Evolutionary conservation across 2,888 invertebrate species (phyloP).

Genomic region (Geotrupes spiniger): DNA sequence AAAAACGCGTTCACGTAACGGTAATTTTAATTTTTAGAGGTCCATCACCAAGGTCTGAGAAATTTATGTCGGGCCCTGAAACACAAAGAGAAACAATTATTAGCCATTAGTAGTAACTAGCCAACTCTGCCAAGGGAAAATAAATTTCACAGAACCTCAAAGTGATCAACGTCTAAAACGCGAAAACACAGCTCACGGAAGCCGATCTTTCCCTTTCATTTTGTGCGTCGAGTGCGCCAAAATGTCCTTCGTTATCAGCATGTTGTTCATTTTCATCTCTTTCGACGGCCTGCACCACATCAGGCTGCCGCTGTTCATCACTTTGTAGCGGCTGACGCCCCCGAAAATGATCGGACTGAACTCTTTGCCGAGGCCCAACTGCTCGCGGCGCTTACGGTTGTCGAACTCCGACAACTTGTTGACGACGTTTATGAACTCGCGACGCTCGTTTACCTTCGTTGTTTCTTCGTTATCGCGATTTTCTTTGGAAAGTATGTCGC

Average conservation of each 20-base stretch:
- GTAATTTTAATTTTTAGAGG: conserved; percentile 37
- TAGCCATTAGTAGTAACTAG: conserved; percentile 14
- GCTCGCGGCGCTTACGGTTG: conserved; percentile 5
- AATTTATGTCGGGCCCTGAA: conserved; percentile 47
- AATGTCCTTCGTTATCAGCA: conserved; percentile 25
- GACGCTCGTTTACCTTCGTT: conserved; percentile 12
- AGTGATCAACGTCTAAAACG: conserved; percentile 9
- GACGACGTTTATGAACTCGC: conserved; percentile 18
- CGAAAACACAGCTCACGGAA: not conserved
- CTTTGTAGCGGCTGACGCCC: conserved; percentile 23
- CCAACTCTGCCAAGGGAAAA: conserved; percentile 30
- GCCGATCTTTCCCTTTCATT: conserved; percentile 11
- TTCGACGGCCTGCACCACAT: conserved; percentile 25
- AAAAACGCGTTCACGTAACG: not conserved
- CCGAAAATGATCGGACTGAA: conserved; percentile 23
- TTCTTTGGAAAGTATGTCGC: conserved; percentile 16
- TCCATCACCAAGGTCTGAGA: conserved; percentile 43
- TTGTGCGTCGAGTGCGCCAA: conserved; percentile 22
- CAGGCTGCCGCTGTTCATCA: conserved; percentile 21
- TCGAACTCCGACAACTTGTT: conserved; percentile 17
- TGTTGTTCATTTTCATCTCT: conserved; percentile 24
- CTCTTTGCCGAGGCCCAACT: conserved; percentile 21
- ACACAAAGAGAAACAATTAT: conserved; percentile 32
- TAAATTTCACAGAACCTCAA: conserved; percentile 36
- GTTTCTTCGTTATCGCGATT: not conserved